These are phyloP conservation scores for Fragum fragum DNA, from an alignment of 2,888 invertebrate genomes.

Conservation along the genomic window DNA sequence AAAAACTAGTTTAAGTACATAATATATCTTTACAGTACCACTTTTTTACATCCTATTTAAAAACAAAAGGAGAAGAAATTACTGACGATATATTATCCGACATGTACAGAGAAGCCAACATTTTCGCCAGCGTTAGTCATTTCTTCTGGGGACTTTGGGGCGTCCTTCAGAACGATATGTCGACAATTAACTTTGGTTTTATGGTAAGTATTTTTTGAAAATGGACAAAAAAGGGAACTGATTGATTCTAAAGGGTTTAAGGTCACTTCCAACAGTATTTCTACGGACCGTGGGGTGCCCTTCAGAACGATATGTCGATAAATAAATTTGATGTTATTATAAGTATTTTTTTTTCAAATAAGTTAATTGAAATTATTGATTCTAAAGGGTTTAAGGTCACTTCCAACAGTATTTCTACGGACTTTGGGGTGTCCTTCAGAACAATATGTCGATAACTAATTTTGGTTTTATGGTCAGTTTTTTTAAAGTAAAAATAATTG, in stretches of 20 bases:
- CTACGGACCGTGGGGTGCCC: conserved; percentile 97
- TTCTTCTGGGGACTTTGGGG: conserved; percentile 98
- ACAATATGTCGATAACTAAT: conserved; percentile 94
- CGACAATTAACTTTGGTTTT: conserved; percentile 97
- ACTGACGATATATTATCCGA: conserved; percentile 77
- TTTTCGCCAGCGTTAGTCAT: conserved; percentile 95
- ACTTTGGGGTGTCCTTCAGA: conserved; percentile 96
- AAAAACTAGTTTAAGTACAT: no score
- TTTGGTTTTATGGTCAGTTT: conserved; percentile 91
- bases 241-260: no score
- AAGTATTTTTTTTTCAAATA: conserved; percentile 50
- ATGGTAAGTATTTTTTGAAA: conserved; percentile 60
- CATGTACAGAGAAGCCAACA: conserved; percentile 92
- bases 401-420: conserved; percentile 99
- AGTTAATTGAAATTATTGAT: no score
- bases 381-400: no score
- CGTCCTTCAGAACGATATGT: conserved; percentile 94
- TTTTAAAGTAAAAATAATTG: no score
- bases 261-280: no score
- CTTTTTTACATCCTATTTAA: conserved; percentile 90
- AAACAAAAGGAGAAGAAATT: conserved; percentile 85
- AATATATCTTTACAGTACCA: no score
- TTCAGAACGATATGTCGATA: conserved; percentile 94
- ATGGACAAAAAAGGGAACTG: no score
- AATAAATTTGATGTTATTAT: conserved; percentile 95